phyloP scores from a whole-genome alignment of 2,797 vertebrate species.

The Pangasius larnaudii region DNA sequence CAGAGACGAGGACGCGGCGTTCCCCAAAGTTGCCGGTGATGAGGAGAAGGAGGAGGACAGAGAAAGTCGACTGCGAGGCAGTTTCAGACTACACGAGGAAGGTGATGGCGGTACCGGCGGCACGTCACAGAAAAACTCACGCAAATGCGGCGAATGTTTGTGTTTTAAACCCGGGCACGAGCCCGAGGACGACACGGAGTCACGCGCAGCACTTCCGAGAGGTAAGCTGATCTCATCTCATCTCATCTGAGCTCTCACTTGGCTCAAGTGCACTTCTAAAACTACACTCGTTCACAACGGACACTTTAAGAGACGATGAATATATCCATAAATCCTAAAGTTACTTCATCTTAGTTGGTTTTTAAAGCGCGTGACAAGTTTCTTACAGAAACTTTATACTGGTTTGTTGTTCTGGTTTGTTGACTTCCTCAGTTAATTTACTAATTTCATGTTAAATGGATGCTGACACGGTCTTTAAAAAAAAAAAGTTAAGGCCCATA shows the following conservation, averaged over 20 bases:
- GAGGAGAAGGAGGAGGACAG: constrained; percentile 35
- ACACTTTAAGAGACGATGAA: background rate
- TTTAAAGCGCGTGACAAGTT: background rate
- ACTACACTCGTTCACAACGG: background rate
- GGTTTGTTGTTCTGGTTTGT: background rate
- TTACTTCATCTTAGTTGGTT: no score
- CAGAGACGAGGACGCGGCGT: constrained; percentile 60
- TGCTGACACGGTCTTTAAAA: background rate
- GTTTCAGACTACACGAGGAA: background rate
- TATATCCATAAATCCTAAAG: background rate
- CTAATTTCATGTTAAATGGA: background rate
- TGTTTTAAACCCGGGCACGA: constrained; percentile 55
- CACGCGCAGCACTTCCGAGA: background rate
- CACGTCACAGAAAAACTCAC: background rate
- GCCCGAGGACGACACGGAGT: background rate
- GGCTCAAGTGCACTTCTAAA: background rate
- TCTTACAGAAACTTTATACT: background rate
- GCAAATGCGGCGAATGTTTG: background rate
- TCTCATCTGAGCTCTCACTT: background rate
- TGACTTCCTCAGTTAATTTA: background rate
- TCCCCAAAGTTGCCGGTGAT: constrained; percentile 66
- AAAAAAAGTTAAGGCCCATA: background rate
- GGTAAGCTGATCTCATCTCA: constrained; percentile 13
- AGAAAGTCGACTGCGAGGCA: background rate
- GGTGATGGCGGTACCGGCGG: constrained; percentile 31